Evolutionary conservation across 2,797 vertebrate genomes (phyloP), one percentile per base, ranked within the genome.

Genomic region (Streptopelia turtur): DNA sequence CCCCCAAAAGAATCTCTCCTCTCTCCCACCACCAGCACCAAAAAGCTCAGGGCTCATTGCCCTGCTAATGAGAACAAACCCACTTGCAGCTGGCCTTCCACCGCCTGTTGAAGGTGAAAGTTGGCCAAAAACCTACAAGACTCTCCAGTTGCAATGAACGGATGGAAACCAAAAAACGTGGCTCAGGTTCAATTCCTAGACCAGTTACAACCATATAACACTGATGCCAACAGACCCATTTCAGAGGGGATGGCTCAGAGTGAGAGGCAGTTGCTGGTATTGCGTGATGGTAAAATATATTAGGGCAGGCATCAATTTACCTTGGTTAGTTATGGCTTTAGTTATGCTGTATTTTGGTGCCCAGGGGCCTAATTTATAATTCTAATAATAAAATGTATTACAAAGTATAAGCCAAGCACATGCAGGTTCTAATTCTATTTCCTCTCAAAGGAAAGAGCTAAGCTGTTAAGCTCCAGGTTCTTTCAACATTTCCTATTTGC

Each of bases 351-450:
- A 61, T 71, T 93, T 95, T 87, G 76, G 57, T 81, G 86, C 89
- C 72, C 83, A 92, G 84, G 37, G 92, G 86, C 90, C 82, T 18
- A 90, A 93, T 92, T 96, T 93, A 96, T 96, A 89, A 95, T 85
- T 89, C 92, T 63, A 89, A 94, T 95, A 93, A 94, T 78, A 97
- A 95, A 95, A 96, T 65, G 50, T 69, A 95, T 96, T 96, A 94
- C 91, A 60, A 95, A 94, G 89, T 85, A 85, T 93, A 89, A 94
- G 93, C 96, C 90, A 97, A 92, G 87, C 92, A 95, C 95, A 96
- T 92, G 93, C 90, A 94, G n/a, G 25, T 85, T 93, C 86, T 94
- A 96, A 96, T 90, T 96, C 93, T 95, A 72, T 83, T 97, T 93
- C 83, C 81, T 95, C 71, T 92, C 81, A 89, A 89, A 95, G 75